These are phyloP conservation scores for Ceratosolen fusciceps DNA, from an alignment of 1,140 invertebrate species.

Conservation along the genomic window DNA sequence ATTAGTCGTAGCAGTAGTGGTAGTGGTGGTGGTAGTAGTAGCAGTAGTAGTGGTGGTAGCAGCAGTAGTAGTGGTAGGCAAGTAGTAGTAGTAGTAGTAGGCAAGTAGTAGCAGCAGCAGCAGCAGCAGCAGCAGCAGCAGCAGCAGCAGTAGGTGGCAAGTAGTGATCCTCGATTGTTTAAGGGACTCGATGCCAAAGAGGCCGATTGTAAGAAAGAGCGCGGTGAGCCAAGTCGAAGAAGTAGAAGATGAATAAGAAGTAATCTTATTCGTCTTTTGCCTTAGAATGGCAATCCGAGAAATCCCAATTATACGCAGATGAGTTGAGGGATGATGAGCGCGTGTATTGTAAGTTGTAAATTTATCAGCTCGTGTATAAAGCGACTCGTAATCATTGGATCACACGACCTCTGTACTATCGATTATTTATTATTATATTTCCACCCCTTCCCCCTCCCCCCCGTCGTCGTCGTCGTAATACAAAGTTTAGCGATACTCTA, in stretches of 20 bases:
- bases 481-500: too few species aligned
- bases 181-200: neutral
- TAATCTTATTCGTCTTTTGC: conserved; percentile 1
- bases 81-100: too few species aligned
- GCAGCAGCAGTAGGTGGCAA: too few species aligned
- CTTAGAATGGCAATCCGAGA: conserved; percentile 51
- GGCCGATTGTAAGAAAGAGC: neutral
- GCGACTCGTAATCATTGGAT: conserved; percentile 11
- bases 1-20: too few species aligned
- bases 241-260: too few species aligned
- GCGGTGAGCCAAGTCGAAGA: neutral
- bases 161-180: neutral
- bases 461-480: too few species aligned
- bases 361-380: conserved; percentile 37
- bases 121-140: too few species aligned
- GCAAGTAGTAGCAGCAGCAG: too few species aligned
- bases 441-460: too few species aligned
- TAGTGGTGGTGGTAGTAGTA: too few species aligned
- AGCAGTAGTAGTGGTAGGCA: too few species aligned
- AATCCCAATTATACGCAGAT: conserved; percentile 68
- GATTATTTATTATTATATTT: conserved; percentile 39
- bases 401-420: conserved; percentile 10
- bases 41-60: too few species aligned
- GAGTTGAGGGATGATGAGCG: conserved; percentile 50
- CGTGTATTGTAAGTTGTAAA: conserved; percentile 26